Conservation (phyloP, 2,888 invertebrate species). For the Coleophora deauratella region DNA sequence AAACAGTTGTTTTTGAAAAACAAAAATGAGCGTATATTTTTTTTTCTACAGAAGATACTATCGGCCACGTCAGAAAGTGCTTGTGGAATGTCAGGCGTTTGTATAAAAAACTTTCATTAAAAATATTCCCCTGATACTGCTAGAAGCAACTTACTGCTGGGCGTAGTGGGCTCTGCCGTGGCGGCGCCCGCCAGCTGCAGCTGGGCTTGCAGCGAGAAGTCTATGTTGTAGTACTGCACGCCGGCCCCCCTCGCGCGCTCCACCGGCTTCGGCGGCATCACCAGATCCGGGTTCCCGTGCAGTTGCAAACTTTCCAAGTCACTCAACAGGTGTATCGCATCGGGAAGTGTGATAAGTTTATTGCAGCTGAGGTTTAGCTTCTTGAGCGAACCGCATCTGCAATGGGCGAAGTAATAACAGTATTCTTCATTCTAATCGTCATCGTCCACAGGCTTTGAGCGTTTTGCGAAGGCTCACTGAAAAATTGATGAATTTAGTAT, state of each 20-base stretch:
- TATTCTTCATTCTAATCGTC: too few species aligned
- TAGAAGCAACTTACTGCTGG: constrained; percentile 73
- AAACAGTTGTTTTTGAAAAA: too few species aligned
- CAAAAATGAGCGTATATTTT: too few species aligned
- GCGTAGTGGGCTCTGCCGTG: constrained; percentile 81
- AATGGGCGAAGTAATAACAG: too few species aligned
- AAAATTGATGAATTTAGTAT: too few species aligned
- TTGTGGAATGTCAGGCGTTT: too few species aligned
- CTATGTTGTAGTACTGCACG: constrained; percentile 97
- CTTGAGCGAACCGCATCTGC: constrained; percentile 93
- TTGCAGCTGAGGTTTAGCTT: constrained; percentile 95
- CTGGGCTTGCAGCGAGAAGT: constrained; percentile 98
- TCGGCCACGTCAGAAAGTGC: too few species aligned
- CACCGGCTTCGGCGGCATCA: constrained; percentile 95
- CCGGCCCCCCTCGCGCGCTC: constrained; percentile 85
- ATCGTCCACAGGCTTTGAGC: too few species aligned
- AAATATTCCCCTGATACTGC: too few species aligned
- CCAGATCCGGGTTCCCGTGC: constrained; percentile 93
- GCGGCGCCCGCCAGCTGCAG: constrained; percentile 92
- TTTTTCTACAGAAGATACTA: too few species aligned
- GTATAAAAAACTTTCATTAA: too few species aligned
- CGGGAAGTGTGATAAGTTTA: constrained; percentile 95
- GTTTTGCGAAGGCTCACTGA: too few species aligned
- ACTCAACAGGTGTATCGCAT: constrained; percentile 95
- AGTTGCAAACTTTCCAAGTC: constrained; percentile 93